Percentiles rank a stretch among this genome's conserved stretches.
Conservation (phyloP, 2,888 invertebrate genomes). For the Beris chalybata region DNA sequence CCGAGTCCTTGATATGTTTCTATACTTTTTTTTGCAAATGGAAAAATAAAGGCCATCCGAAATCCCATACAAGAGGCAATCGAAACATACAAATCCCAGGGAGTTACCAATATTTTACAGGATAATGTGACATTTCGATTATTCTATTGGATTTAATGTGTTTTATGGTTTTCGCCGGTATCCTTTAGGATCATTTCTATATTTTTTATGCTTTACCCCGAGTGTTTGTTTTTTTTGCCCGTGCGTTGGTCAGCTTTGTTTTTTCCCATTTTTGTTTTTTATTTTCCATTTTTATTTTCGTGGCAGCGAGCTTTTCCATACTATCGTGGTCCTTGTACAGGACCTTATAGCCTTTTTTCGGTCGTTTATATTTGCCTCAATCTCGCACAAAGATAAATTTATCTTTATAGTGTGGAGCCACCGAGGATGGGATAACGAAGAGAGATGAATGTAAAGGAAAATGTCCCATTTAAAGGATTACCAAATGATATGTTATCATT, state of each 20-base stretch:
- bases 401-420: conserved; percentile 12
- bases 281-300: conserved; percentile 30
- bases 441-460: conserved; percentile 34
- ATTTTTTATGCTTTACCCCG: conserved; percentile 25
- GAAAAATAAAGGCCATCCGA: conserved; percentile 24
- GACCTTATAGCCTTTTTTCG: conserved; percentile 11
- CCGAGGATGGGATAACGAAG: conserved; percentile 35
- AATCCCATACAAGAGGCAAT: conserved; percentile 28
- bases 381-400: conserved; percentile 25
- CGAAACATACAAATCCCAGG: conserved; percentile 37
- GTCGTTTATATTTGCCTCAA: conserved; percentile 13
- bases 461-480: conserved; percentile 57
- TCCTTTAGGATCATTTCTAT: conserved; percentile 33
- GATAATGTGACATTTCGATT: conserved; percentile 58
- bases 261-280: conserved; percentile 4
- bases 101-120: conserved; percentile 54
- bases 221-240: conserved; percentile 23
- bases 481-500: conserved; percentile 41
- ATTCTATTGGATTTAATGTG: conserved; percentile 58
- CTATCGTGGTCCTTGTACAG: not conserved
- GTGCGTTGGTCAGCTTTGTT: conserved; percentile 20
- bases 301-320: conserved; percentile 20
- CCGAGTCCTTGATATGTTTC: conserved; percentile 21
- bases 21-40: conserved; percentile 22
- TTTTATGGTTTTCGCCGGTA: conserved; percentile 47